A percentile compares a stretch with the other conserved stretches of the same genome.
These are phyloP conservation scores for Theropithecus gelada DNA, from an alignment of 2,113 vertebrate species.

Conservation along the genomic window DNA sequence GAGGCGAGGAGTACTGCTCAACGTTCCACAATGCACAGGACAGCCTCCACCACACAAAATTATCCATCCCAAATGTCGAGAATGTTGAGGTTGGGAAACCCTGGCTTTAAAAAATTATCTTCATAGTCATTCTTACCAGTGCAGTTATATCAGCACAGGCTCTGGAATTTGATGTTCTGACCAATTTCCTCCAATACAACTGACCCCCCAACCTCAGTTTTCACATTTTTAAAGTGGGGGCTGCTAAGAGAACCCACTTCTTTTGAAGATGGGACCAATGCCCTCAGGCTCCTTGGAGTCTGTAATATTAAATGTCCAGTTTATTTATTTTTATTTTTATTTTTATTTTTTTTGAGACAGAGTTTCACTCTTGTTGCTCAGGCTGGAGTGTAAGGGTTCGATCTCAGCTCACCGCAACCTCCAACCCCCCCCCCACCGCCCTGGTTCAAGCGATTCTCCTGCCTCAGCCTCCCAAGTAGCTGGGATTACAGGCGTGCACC, in stretches of 20 bases:
- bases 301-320: rapidly evolving
- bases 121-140: not conserved
- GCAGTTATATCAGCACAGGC: not conserved
- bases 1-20: not conserved
- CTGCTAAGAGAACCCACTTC: not conserved
- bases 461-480: too few species aligned
- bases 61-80: not conserved
- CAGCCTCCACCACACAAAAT: rapidly evolving
- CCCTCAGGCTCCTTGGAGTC: not conserved
- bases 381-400: too few species aligned
- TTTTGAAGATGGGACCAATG: not conserved
- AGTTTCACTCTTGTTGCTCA: too few species aligned
- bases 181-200: rapidly evolving
- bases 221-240: not conserved
- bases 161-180: not conserved
- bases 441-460: too few species aligned
- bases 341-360: too few species aligned
- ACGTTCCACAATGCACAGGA: not conserved
- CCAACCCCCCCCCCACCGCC: too few species aligned
- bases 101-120: not conserved
- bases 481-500: too few species aligned
- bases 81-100: not conserved
- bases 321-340: not conserved
- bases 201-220: not conserved
- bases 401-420: too few species aligned